These are phyloP conservation scores for Carlito syrichta DNA, from an alignment of 2,113 vertebrate species.

Conservation along the genomic window DNA sequence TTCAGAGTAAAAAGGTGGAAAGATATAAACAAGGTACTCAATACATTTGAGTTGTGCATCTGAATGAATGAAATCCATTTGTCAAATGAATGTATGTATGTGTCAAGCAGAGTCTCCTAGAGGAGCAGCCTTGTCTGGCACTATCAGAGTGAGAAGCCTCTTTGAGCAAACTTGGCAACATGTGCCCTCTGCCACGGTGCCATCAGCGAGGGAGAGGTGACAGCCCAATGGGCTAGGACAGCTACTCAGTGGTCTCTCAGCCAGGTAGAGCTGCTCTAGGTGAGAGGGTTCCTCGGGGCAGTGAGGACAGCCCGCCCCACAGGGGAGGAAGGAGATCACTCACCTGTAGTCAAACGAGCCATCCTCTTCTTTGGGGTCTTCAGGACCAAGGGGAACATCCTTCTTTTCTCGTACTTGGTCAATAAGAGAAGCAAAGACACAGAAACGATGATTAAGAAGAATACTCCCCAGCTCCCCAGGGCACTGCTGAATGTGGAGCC, in stretches of 20 bases:
- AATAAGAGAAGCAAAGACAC: constrained; percentile 44
- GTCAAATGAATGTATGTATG: no score
- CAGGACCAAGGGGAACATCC: constrained; percentile 91
- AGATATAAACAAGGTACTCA: rapidly evolving
- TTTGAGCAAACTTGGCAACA: not conserved
- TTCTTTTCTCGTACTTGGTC: constrained; percentile 93
- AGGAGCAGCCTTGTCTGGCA: rapidly evolving
- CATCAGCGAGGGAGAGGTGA: not conserved
- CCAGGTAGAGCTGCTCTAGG: not conserved
- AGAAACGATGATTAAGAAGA: not conserved
- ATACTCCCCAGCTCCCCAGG: rapidly evolving
- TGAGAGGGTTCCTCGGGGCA: not conserved
- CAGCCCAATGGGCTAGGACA: rapidly evolving
- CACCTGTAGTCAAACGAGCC: constrained; percentile 98
- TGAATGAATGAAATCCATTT: not conserved
- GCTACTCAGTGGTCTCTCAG: not conserved
- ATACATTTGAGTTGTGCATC: rapidly evolving
- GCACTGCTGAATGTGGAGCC: not conserved
- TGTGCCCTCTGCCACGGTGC: not conserved
- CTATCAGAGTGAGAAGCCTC: not conserved
- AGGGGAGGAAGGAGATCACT: constrained; percentile 33
- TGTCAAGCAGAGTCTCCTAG: rapidly evolving
- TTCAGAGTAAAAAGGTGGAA: not conserved
- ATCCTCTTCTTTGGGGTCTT: constrained; percentile 95
- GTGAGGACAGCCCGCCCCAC: not conserved